Percentiles rank a stretch among this genome's conserved stretches.
These are phyloP conservation scores for Caenorhabditis drosophilae DNA, from an alignment of 2,888 invertebrate species.

Conservation along the genomic window DNA sequence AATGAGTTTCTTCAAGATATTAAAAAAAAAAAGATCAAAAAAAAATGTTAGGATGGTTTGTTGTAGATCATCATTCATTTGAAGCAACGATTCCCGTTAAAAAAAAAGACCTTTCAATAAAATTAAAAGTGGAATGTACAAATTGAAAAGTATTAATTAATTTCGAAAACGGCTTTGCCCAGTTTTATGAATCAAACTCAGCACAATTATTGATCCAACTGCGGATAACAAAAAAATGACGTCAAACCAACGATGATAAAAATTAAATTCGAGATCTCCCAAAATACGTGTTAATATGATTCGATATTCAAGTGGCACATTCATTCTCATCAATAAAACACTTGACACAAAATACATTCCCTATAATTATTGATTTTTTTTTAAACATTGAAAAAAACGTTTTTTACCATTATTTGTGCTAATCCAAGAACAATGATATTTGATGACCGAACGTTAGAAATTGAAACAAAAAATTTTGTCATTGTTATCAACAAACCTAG, in stretches of 20 bases:
- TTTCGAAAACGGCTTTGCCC: conserved; percentile 12
- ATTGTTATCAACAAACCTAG: conserved; percentile 85
- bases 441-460: conserved; percentile 96
- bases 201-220: conserved; percentile 88
- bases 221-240: conserved; percentile 96
- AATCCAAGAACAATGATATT: conserved; percentile 94
- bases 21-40: not conserved
- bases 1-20: not conserved
- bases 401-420: conserved; percentile 89
- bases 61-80: too few relatives aligned
- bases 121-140: not conserved
- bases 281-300: conserved; percentile 79
- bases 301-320: conserved; percentile 94
- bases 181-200: conserved; percentile 89
- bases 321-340: conserved; percentile 95
- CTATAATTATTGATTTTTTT: conserved; percentile 70
- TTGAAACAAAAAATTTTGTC: conserved; percentile 99
- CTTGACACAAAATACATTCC: conserved; percentile 99
- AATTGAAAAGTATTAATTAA: not conserved
- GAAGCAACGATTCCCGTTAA: too few relatives aligned
- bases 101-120: not conserved
- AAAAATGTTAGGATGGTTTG: not conserved
- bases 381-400: not conserved
- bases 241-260: conserved; percentile 99
- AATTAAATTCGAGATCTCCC: conserved; percentile 95